These are phyloP conservation scores for Aporophyla nigra DNA, from an alignment of 2,888 invertebrate genomes.

Conservation along the genomic window DNA sequence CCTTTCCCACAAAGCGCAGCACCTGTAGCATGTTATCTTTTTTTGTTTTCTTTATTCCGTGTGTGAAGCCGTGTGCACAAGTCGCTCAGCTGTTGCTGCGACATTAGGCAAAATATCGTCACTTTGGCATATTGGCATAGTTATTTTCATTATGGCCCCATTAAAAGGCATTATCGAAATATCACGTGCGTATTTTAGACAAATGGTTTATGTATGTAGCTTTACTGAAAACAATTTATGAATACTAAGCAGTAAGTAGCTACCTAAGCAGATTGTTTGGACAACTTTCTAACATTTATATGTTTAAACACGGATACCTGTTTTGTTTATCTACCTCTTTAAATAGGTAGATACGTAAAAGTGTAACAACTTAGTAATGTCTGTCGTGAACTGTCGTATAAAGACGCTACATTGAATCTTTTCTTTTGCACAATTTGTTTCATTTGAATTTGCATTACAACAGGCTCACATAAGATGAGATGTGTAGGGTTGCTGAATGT, in stretches of 20 bases:
- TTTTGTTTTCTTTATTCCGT: too few relatives aligned
- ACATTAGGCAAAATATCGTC: not conserved
- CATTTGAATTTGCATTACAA: not conserved
- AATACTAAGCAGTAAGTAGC: constrained; percentile 44
- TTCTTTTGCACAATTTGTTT: not conserved
- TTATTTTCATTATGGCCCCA: not conserved
- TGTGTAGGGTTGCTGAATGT: too few relatives aligned
- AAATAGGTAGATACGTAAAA: constrained; percentile 14
- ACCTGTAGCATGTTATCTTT: too few relatives aligned
- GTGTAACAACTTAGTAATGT: constrained; percentile 10
- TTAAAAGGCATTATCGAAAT: constrained; percentile 26
- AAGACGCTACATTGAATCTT: not conserved
- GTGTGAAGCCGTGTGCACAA: too few relatives aligned
- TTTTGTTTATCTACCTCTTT: constrained; percentile 39
- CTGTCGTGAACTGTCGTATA: not conserved
- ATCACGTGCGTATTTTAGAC: constrained; percentile 50
- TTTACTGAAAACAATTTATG: constrained; percentile 49
- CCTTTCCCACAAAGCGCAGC: not conserved
- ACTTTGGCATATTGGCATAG: not conserved
- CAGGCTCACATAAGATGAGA: not conserved
- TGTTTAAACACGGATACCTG: constrained; percentile 39
- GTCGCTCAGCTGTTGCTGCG: too few relatives aligned
- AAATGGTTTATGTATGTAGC: constrained; percentile 22
- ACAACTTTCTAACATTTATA: constrained; percentile 57
- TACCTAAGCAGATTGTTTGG: constrained; percentile 28